These are phyloP conservation scores for Silurus lanzhouensis DNA, from an alignment of 2,797 vertebrate species.

Conservation along the genomic window DNA sequence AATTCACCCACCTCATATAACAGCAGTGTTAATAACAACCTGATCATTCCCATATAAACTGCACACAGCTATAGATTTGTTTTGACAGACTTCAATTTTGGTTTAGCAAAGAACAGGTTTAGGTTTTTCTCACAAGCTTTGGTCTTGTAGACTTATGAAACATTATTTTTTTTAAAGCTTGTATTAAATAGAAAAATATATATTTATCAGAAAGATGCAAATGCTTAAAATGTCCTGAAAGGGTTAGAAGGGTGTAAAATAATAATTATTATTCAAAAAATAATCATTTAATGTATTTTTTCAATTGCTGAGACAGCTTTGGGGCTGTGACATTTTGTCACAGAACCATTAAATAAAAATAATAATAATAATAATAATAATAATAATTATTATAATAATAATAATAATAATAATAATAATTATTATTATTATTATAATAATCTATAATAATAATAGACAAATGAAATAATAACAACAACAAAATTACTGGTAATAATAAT, in stretches of 20 bases:
- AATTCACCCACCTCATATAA: conserved; percentile 27
- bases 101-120: not conserved
- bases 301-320: not conserved
- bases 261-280: not conserved
- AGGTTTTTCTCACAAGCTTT: not conserved
- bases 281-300: not conserved
- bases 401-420: no score
- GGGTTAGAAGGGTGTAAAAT: not conserved
- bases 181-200: not conserved
- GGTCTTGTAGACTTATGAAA: not conserved
- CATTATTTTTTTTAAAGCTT: not conserved
- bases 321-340: not conserved
- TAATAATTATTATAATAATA: no score
- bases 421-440: no score
- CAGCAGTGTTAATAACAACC: conserved; percentile 25
- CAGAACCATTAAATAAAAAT: not conserved
- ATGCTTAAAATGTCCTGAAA: not conserved
- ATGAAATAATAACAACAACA: not conserved
- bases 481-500: not conserved
- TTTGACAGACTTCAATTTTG: not conserved
- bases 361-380: no score
- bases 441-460: no score
- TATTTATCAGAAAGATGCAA: not conserved
- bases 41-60: not conserved
- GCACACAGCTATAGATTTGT: not conserved